Base-by-base conservation (phyloP, 2,113 vertebrate species). In the Plestiodon gilberti region DNA sequence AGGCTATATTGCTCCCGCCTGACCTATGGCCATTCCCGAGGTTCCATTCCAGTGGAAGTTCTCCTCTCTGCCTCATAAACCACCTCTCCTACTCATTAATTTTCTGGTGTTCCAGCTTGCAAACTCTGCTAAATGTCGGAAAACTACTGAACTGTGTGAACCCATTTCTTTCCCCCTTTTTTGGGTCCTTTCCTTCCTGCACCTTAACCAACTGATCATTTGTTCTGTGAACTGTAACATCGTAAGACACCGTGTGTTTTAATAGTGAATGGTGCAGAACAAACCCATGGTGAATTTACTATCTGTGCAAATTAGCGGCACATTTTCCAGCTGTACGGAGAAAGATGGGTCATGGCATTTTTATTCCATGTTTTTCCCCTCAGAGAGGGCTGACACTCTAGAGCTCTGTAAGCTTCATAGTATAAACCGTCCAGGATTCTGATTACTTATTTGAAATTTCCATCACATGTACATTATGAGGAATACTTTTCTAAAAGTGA, bases 131-230 rank as follows among this genome's bases (percentile, higher is more conserved):
- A 85, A 84, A 89, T 90, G 90, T 90, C 81, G 87, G 70, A 70
- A 69, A 55, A 35, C 25, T 25, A 22, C 14, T 81, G 62, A 52
- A 67, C 6, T 38, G 3, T 25, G 59, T 35, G 55, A 59, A 73
- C 35, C n/a, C 4, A 17, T 10, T 71, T 78, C 23, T 55, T 86
- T 84, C 87, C 65, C 78, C 48, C 84, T 89, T 38, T 79, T 40
- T 64, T 11, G 55, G 30, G 76, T 64, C 35, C 28, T 64, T 57
- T 69, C n/a, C 33, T 30, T 91, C 86, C 65, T 91, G 86, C 35
- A 78, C 91, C 90, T 82, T 89, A 87, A 82, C 87, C 75, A 90
- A 93, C 80, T 0, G 76, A 89, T 74, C 88, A 84, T 61, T 73
- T 2, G 0, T 69, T 88, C 77, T 22, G 82, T 70, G 88, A 84